Percentiles rank a stretch among this genome's conserved stretches.
These are phyloP conservation scores for Mustelus asterias DNA, from an alignment of 2,113 vertebrate species.

Conservation along the genomic window DNA sequence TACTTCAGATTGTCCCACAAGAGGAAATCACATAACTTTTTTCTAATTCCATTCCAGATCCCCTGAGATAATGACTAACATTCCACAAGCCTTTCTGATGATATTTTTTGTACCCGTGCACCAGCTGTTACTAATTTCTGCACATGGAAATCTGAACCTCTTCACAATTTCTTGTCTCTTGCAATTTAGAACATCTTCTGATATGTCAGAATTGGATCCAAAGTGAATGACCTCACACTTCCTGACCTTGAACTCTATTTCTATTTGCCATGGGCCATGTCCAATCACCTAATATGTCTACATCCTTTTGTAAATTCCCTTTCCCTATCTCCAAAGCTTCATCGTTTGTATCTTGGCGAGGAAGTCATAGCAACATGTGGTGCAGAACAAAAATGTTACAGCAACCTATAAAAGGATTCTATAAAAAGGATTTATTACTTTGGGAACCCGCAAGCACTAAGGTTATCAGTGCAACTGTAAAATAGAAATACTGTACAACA, in stretches of 20 bases:
- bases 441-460: neutral
- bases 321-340: neutral
- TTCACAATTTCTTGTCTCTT: neutral
- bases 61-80: neutral
- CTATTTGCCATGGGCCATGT: neutral
- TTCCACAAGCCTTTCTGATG: neutral
- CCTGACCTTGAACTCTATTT: neutral
- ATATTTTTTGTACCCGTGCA: neutral
- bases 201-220: neutral
- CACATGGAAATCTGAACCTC: neutral
- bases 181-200: neutral
- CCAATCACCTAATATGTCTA: neutral
- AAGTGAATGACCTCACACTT: neutral
- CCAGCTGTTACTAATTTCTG: neutral
- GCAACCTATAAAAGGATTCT: neutral
- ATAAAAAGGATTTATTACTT: neutral
- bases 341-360: neutral
- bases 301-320: neutral
- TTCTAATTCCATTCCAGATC: neutral
- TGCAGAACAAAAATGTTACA: neutral
- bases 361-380: neutral
- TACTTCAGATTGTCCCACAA: neutral
- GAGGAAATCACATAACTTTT: neutral
- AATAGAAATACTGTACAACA: neutral
- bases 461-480: neutral